These are phyloP conservation scores for Chamaetylas fuelleborni DNA, from an alignment of 2,113 vertebrate species.

Conservation along the genomic window DNA sequence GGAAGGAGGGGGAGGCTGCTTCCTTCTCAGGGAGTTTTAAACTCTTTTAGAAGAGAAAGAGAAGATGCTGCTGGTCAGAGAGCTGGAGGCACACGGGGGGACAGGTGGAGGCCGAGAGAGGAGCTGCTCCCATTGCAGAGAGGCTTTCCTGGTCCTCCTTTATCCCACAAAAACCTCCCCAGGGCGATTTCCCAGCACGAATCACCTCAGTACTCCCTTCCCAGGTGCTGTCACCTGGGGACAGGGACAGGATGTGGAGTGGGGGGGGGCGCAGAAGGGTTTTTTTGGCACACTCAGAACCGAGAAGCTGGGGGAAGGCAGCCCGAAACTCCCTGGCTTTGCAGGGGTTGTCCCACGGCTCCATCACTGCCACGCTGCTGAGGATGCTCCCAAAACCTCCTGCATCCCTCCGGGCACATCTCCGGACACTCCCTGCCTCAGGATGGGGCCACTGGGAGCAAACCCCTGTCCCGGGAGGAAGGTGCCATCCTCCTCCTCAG, in stretches of 20 bases:
- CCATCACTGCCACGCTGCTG: fast-evolving
- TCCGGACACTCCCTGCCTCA: not conserved
- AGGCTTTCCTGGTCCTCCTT: not conserved
- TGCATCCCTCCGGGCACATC: not conserved
- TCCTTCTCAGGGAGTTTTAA: not conserved
- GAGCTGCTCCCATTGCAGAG: fast-evolving
- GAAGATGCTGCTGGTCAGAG: not conserved
- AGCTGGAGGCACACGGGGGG: not conserved
- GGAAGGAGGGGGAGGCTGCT: not conserved
- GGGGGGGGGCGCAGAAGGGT: not conserved
- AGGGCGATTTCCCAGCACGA: fast-evolving
- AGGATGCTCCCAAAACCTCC: not conserved
- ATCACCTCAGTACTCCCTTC: fast-evolving
- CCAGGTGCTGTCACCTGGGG: not conserved
- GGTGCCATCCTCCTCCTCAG: not conserved
- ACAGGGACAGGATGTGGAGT: fast-evolving
- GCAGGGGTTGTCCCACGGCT: not conserved
- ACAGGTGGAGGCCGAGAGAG: not conserved
- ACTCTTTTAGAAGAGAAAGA: not conserved
- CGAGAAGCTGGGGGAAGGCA: not conserved
- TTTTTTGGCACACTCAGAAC: not conserved
- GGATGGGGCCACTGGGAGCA: not conserved
- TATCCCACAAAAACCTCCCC: not conserved
- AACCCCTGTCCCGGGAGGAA: not conserved
- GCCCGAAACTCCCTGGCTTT: not conserved